A percentile compares a stretch with the other conserved stretches of the same genome.
These are phyloP conservation scores for Melieria omissa DNA, from an alignment of 2,888 invertebrate species.

Conservation along the genomic window DNA sequence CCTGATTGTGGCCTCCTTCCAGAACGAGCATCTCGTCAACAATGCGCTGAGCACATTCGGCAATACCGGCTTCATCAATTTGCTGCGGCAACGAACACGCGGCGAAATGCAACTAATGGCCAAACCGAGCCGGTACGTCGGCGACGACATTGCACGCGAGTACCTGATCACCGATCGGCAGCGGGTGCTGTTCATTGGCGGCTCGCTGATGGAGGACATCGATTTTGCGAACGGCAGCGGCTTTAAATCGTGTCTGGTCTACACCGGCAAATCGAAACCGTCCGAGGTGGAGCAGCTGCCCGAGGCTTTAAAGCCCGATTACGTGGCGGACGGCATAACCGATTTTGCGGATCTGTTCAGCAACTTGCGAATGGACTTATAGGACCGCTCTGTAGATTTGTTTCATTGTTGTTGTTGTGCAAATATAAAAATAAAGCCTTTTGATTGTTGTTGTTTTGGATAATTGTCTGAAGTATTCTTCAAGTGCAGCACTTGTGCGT, in stretches of 20 bases:
- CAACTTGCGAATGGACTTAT: constrained; percentile 38
- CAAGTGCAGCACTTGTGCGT: too few relatives aligned
- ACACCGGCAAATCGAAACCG: constrained; percentile 67
- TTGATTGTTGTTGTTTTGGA: too few relatives aligned
- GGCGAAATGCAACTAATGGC: constrained; percentile 63
- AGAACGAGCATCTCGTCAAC: constrained; percentile 40
- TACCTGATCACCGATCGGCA: constrained; percentile 70
- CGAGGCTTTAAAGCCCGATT: constrained; percentile 56
- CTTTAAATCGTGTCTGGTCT: constrained; percentile 78
- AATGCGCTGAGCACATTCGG: neutral
- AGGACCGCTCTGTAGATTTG: neutral
- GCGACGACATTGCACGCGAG: constrained; percentile 58
- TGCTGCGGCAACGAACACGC: constrained; percentile 37
- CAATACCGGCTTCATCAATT: neutral
- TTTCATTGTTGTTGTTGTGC: too few relatives aligned
- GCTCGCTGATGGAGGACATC: constrained; percentile 84
- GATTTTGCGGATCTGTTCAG: constrained; percentile 55
- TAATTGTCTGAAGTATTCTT: too few relatives aligned
- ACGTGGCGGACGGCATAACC: constrained; percentile 53
- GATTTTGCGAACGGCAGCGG: constrained; percentile 77
- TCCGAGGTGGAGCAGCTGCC: constrained; percentile 42
- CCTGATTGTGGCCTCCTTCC: constrained; percentile 64
- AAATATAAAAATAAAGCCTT: too few relatives aligned
- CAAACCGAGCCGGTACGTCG: constrained; percentile 66
- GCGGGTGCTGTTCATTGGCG: constrained; percentile 84